A percentile compares a stretch with the other conserved stretches of the same genome.
Evolutionary conservation across 35 echinoderm and acorn worm genomes (phyloP).

Genomic region (Apostichopus californicus): DNA sequence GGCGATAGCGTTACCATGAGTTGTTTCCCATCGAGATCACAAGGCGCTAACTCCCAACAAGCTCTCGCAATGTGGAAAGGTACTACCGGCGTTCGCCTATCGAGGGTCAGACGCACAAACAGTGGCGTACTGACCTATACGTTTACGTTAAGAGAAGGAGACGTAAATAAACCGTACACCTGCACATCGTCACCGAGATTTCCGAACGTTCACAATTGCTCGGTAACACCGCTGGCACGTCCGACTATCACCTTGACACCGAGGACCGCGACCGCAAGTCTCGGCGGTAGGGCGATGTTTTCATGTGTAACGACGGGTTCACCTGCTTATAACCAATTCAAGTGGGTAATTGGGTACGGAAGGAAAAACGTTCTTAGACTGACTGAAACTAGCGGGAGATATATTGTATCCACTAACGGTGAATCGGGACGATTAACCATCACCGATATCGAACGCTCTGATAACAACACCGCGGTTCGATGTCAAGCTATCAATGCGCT

Average conservation of each 20-base stretch:
- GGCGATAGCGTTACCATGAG: conserved; percentile 23
- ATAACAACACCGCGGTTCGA: conserved; percentile 48
- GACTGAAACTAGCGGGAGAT: conserved; percentile 14
- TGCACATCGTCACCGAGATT: conserved; percentile 28
- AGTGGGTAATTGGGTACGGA: conserved; percentile 30
- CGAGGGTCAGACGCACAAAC: background rate
- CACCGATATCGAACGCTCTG: conserved; percentile 10
- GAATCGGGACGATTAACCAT: conserved; percentile 17
- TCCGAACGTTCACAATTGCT: conserved; percentile 31
- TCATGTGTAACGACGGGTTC: conserved; percentile 29
- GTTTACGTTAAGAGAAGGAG: background rate
- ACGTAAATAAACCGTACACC: conserved; percentile 33
- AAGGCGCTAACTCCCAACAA: too few relatives aligned
- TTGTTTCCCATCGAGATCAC: background rate
- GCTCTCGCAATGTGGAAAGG: conserved; percentile 29
- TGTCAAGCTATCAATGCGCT: conserved; percentile 40
- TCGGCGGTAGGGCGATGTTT: conserved; percentile 12
- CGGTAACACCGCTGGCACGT: background rate
- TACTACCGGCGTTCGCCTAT: background rate
- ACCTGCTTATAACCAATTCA: conserved; percentile 33
- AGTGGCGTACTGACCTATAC: background rate
- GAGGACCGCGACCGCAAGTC: background rate
- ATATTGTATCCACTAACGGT: conserved; percentile 30
- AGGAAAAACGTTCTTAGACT: background rate
- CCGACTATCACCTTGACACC: conserved; percentile 23